Conservation (phyloP, 2,113 vertebrate species). For the Mesembrinibis cayennensis region DNA sequence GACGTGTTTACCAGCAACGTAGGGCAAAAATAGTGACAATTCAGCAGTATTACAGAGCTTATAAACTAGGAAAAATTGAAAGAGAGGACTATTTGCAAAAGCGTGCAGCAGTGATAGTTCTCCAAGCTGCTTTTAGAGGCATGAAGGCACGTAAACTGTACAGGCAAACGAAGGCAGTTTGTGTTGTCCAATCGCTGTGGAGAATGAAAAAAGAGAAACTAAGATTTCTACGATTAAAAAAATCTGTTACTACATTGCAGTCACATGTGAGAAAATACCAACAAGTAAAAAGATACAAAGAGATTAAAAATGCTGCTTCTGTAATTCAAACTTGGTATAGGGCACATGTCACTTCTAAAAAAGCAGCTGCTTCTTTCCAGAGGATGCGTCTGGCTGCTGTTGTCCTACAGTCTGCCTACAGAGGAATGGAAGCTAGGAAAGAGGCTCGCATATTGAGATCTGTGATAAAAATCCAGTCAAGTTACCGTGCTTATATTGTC, state of each 20-base stretch:
- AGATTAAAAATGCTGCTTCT: conserved; percentile 48
- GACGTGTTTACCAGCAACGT: conserved; percentile 6
- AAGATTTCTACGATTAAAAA: conserved; percentile 55
- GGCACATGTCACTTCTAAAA: background rate
- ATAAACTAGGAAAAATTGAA: conserved; percentile 2
- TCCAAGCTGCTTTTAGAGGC: conserved; percentile 71
- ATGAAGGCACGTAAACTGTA: conserved; percentile 29
- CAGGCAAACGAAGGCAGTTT: conserved; percentile 33
- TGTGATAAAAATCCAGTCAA: conserved; percentile 73
- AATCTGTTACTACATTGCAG: conserved; percentile 51
- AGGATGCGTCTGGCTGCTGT: conserved; percentile 35
- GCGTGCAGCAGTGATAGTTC: conserved; percentile 21
- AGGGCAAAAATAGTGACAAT: conserved; percentile 51
- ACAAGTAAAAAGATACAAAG: conserved; percentile 63
- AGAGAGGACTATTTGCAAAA: conserved; percentile 59
- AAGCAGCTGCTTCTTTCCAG: conserved; percentile 51
- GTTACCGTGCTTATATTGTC: conserved; percentile 57
- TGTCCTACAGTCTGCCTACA: conserved; percentile 72
- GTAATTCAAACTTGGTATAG: conserved; percentile 65
- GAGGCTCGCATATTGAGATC: background rate
- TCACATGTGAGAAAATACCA: conserved; percentile 68
- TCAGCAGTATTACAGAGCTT: conserved; percentile 69
- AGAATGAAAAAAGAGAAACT: conserved; percentile 58
- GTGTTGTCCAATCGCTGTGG: conserved; percentile 68
- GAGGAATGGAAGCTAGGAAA: conserved; percentile 60